Conservation (phyloP, 2,113 vertebrate genomes). For the Ancistrus triradiatus region DNA sequence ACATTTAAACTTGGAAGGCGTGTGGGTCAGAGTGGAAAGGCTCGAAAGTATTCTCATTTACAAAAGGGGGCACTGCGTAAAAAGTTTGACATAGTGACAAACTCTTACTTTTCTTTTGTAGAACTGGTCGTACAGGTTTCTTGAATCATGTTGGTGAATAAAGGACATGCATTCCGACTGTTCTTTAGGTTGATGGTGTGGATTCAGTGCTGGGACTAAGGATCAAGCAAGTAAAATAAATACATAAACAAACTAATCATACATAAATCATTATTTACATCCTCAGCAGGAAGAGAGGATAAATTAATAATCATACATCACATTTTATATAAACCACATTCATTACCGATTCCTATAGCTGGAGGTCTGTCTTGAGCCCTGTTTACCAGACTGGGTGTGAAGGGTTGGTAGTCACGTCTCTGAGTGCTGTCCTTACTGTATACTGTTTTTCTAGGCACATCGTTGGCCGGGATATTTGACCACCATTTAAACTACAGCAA, state of each 20-base stretch:
- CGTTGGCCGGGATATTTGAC: slow-evolving; percentile 7
- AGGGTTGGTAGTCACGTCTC: slow-evolving; percentile 55
- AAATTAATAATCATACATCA: not conserved
- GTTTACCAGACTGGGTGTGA: slow-evolving; percentile 27
- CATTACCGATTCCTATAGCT: slow-evolving; percentile 58
- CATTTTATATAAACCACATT: not conserved
- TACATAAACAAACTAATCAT: too few relatives aligned
- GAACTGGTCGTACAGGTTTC: slow-evolving; percentile 54
- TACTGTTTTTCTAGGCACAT: slow-evolving; percentile 16
- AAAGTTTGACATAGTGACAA: too few relatives aligned
- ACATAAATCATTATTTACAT: too few relatives aligned
- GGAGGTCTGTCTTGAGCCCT: slow-evolving; percentile 41
- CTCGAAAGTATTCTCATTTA: too few relatives aligned
- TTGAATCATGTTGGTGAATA: slow-evolving; percentile 52
- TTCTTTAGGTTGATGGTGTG: slow-evolving; percentile 45
- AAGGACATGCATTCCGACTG: slow-evolving; percentile 60
- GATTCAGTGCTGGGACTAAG: slow-evolving; percentile 56
- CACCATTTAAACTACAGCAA: slow-evolving; percentile 60
- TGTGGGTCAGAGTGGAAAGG: too few relatives aligned
- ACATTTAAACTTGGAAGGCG: too few relatives aligned
- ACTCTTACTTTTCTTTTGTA: slow-evolving; percentile 64
- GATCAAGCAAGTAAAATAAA: not conserved
- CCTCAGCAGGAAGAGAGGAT: not conserved
- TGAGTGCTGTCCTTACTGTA: slow-evolving; percentile 58
- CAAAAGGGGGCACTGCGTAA: too few relatives aligned